Conservation (phyloP, 2,888 invertebrate species). For the Autographa pulchrina region DNA sequence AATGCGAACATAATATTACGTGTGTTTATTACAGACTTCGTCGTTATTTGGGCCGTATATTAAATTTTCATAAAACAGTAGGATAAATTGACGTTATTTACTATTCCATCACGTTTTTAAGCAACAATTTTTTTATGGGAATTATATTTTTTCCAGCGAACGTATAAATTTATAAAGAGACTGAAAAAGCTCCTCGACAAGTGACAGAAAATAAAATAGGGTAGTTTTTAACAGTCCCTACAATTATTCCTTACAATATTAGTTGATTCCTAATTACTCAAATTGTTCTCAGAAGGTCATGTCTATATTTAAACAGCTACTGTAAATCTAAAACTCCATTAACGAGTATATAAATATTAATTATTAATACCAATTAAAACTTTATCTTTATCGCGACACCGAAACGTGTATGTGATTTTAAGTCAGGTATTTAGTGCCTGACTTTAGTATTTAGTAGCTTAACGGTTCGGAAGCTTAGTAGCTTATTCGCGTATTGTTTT, state of each 20-base stretch:
- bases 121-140: background rate
- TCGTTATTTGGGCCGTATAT: slow-evolving; percentile 4
- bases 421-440: slow-evolving; percentile 18
- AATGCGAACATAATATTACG: slow-evolving; percentile 21
- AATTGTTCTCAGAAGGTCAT: background rate
- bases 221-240: background rate
- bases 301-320: slow-evolving; percentile 1
- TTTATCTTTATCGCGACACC: slow-evolving; percentile 21
- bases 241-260: background rate
- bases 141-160: background rate
- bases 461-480: no score
- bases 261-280: background rate
- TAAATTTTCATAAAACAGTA: slow-evolving; percentile 5
- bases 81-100: slow-evolving; percentile 5
- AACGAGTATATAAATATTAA: slow-evolving; percentile 3
- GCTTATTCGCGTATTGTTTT: background rate
- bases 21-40: slow-evolving; percentile 12
- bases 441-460: slow-evolving; percentile 24
- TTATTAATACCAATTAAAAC: slow-evolving; percentile 27
- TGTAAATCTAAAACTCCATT: background rate
- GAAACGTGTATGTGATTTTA: slow-evolving; percentile 13
- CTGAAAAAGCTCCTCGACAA: background rate
- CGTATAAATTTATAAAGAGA: background rate
- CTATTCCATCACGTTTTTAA: slow-evolving; percentile 2
- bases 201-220: background rate